These are phyloP conservation scores for Ricordea florida DNA, from an alignment of 92 coral and sea anemone species.

Conservation along the genomic window DNA sequence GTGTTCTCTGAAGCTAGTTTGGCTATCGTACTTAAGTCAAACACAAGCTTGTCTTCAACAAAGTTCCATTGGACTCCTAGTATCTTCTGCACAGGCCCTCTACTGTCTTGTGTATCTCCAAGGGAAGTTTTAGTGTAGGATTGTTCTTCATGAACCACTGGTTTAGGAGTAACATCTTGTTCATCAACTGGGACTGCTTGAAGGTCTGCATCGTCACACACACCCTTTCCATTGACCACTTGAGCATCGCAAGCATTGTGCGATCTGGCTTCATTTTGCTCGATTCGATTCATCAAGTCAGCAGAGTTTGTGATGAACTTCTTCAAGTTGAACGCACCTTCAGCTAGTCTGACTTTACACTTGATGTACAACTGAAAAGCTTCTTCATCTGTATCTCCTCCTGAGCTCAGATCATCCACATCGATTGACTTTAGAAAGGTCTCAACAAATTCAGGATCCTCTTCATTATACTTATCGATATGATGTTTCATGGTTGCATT, in stretches of 20 bases:
- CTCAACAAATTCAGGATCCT: conserved; percentile 66
- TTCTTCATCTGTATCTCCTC: conserved; percentile 18
- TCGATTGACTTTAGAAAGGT: conserved; percentile 52
- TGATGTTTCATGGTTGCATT: conserved; percentile 45
- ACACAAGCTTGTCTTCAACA: conserved; percentile 4
- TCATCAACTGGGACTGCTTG: background rate
- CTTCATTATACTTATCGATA: conserved; percentile 5
- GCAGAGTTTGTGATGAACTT: conserved; percentile 41
- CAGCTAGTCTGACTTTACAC: conserved; percentile 38
- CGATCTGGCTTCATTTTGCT: conserved; percentile 7
- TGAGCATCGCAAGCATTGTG: background rate
- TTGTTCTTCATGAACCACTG: background rate
- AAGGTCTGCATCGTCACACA: background rate
- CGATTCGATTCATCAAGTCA: conserved; percentile 4
- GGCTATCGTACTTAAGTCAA: background rate
- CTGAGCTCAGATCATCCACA: conserved; percentile 65
- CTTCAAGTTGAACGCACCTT: conserved; percentile 55
- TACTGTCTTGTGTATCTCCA: background rate
- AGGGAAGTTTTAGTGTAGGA: background rate
- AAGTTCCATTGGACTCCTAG: conserved; percentile 19
- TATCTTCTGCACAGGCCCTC: background rate
- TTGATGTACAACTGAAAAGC: conserved; percentile 30
- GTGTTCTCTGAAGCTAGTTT: background rate
- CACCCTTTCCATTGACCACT: background rate
- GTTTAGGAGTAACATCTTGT: background rate